Evolutionary conservation across 2,113 vertebrate genomes (phyloP).

Genomic region (Panthera uncia): DNA sequence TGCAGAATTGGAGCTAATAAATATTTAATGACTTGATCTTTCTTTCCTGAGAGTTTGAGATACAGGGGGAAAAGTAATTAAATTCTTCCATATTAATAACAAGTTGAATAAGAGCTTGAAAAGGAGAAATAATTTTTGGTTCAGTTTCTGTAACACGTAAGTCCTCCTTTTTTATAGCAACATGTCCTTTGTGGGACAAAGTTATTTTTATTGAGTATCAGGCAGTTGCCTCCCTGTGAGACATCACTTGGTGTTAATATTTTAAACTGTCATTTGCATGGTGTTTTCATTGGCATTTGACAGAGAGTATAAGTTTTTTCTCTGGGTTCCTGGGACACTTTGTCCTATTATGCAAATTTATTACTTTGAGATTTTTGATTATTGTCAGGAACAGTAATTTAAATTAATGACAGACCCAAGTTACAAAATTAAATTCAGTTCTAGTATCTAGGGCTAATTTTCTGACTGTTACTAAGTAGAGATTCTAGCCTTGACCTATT

Average conservation of each 20-base stretch:
- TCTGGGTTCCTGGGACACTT: background rate
- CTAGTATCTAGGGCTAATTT: background rate
- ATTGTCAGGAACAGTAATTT: background rate
- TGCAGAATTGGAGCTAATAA: background rate
- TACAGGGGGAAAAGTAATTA: background rate
- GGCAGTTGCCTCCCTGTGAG: background rate
- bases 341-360: background rate
- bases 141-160: background rate
- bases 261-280: background rate
- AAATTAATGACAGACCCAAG: background rate
- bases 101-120: constrained; percentile 1
- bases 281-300: constrained; percentile 7
- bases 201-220: constrained; percentile 16
- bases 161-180: background rate
- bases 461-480: background rate
- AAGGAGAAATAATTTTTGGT: background rate
- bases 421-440: constrained; percentile 1
- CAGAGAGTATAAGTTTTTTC: background rate
- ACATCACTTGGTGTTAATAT: background rate
- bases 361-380: constrained; percentile 37
- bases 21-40: background rate
- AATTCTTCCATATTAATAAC: background rate
- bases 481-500: background rate
- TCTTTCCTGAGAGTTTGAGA: constrained; percentile 26
- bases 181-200: background rate